Percentiles rank a stretch among this genome's conserved stretches.
Conservation (phyloP, 2,113 vertebrate genomes). For the Stictonetta naevosa region DNA sequence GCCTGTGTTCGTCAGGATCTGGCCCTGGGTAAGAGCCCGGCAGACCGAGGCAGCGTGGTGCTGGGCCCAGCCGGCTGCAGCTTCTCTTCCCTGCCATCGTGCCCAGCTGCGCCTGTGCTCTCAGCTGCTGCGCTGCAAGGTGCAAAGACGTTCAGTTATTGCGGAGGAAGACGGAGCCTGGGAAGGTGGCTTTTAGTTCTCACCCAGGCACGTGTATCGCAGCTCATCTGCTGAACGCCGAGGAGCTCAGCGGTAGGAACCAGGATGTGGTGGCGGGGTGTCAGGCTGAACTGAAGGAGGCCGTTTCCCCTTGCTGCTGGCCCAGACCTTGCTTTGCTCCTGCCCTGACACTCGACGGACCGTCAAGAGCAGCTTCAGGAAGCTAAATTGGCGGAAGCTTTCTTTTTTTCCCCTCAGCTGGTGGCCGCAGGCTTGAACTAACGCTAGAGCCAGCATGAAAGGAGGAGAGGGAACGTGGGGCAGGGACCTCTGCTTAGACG, state of each 20-base stretch:
- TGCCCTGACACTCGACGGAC: background rate
- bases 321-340: background rate
- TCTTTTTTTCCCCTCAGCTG: background rate
- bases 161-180: fast-evolving
- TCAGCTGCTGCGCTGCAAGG: background rate
- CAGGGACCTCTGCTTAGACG: background rate
- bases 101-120: background rate
- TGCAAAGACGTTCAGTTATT: fast-evolving
- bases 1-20: fast-evolving
- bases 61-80: background rate
- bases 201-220: fast-evolving
- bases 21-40: background rate
- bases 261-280: background rate
- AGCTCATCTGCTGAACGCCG: background rate
- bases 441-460: fast-evolving
- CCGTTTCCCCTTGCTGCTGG: background rate
- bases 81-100: fast-evolving
- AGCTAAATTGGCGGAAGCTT: background rate
- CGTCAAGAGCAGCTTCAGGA: background rate
- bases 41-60: fast-evolving
- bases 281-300: background rate
- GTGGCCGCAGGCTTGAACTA: background rate
- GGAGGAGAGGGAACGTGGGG: fast-evolving
- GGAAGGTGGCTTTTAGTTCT: background rate
- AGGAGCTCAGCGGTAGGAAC: background rate